Evolutionary conservation across 2,113 vertebrate species (phyloP).

Genomic region (Martes martes): DNA sequence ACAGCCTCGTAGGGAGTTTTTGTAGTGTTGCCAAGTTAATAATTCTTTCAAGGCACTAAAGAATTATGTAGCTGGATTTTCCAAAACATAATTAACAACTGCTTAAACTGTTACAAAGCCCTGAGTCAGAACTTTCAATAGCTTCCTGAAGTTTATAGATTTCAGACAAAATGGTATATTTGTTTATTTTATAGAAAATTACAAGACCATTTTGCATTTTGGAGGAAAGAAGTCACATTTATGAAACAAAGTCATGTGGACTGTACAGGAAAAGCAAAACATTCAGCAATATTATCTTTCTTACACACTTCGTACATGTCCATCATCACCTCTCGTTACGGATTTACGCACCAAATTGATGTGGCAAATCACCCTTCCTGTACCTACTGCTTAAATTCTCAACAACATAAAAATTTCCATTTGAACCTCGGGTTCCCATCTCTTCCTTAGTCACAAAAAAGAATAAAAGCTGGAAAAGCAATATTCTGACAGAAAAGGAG

Average conservation of each 20-base stretch:
- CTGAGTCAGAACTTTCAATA: conserved; percentile 81
- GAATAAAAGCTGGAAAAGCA: conserved; percentile 63
- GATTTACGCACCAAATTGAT: conserved; percentile 54
- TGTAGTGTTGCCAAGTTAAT: conserved; percentile 70
- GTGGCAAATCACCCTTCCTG: conserved; percentile 45
- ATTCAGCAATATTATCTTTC: conserved; percentile 35
- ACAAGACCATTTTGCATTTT: conserved; percentile 68
- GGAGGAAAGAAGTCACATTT: conserved; percentile 67
- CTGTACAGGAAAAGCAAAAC: conserved; percentile 45
- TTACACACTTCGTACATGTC: conserved; percentile 35
- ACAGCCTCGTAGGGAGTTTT: conserved; percentile 40
- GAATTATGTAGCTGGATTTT: conserved; percentile 69
- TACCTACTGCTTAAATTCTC: not conserved
- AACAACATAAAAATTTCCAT: conserved; percentile 25
- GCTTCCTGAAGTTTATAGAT: conserved; percentile 74
- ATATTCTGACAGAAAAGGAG: conserved; percentile 77
- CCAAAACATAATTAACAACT: conserved; percentile 69
- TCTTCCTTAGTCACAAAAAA: conserved; percentile 52
- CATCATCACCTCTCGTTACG: not conserved
- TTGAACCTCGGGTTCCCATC: conserved; percentile 29
- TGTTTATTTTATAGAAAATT: conserved; percentile 64
- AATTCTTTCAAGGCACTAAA: conserved; percentile 82
- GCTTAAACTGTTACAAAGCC: conserved; percentile 80
- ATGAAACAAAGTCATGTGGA: conserved; percentile 59
- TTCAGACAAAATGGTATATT: conserved; percentile 70